These are phyloP conservation scores for Semotilus atromaculatus DNA, from an alignment of 2,797 vertebrate genomes.

Conservation along the genomic window DNA sequence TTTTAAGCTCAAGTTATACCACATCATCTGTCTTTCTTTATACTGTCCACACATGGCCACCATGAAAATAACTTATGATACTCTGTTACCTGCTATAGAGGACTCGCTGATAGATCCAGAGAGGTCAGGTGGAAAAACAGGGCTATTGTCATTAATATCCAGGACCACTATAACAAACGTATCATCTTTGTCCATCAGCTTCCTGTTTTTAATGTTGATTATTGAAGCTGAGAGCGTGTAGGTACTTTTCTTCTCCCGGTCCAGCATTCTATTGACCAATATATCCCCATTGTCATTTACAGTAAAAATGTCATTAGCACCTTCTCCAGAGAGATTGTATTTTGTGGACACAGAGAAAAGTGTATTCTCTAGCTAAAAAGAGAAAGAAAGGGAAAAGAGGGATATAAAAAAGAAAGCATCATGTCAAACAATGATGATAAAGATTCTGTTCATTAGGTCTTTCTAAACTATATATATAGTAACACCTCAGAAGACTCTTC, in stretches of 20 bases:
- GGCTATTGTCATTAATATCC: constrained; percentile 79
- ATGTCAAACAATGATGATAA: background rate
- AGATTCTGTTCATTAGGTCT: background rate
- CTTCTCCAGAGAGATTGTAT: constrained; percentile 74
- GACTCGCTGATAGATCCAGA: constrained; percentile 74
- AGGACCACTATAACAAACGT: constrained; percentile 71
- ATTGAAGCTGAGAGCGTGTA: constrained; percentile 73
- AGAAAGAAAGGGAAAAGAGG: background rate
- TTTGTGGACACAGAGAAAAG: background rate
- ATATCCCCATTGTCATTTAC: constrained; percentile 74
- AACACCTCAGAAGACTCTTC: background rate
- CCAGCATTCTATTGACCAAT: constrained; percentile 68
- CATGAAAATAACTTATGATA: background rate
- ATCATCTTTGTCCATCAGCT: constrained; percentile 64
- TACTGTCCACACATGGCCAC: background rate
- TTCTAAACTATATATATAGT: background rate
- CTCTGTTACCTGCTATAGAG: constrained; percentile 65
- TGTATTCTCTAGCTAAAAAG: constrained; percentile 73
- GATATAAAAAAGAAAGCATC: background rate
- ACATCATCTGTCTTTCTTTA: background rate
- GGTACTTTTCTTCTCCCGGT: constrained; percentile 73
- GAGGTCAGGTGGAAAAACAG: constrained; percentile 66
- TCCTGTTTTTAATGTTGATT: constrained; percentile 52
- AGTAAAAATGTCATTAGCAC: constrained; percentile 72
- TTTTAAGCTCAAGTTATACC: background rate